Conservation (phyloP, 2,797 vertebrate genomes). For the Pangasius mekongensis region DNA sequence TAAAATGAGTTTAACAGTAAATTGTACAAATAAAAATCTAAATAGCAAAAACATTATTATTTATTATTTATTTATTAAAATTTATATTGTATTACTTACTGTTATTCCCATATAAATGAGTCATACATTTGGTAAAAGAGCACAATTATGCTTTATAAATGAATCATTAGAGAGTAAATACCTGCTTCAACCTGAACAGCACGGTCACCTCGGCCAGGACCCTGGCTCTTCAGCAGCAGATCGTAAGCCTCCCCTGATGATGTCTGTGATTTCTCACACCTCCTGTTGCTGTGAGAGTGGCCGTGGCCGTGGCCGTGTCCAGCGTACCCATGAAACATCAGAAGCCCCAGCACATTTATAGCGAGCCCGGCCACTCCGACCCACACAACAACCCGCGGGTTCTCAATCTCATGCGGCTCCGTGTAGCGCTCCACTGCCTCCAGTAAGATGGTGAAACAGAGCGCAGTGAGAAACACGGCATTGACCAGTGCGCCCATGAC, state of each 20-base stretch:
- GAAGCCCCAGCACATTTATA: conserved; percentile 79
- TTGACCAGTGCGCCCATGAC: conserved; percentile 85
- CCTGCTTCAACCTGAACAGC: conserved; percentile 47
- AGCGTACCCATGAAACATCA: conserved; percentile 80
- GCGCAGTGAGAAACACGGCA: conserved; percentile 83
- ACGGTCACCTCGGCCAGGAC: conserved; percentile 14
- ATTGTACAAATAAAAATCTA: background rate
- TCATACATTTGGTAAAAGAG: background rate
- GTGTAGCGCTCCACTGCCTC: conserved; percentile 84
- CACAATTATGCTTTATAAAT: background rate
- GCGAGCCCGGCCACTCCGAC: conserved; percentile 79
- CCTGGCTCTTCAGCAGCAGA: conserved; percentile 73
- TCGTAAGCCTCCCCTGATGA: conserved; percentile 78
- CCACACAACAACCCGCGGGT: conserved; percentile 79
- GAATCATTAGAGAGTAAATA: background rate
- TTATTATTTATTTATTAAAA: too few species aligned
- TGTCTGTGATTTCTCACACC: conserved; percentile 62
- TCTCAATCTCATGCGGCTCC: conserved; percentile 81
- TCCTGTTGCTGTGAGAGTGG: conserved; percentile 54
- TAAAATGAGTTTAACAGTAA: too few species aligned
- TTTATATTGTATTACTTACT: background rate
- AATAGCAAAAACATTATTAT: background rate
- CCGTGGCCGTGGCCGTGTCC: conserved; percentile 33
- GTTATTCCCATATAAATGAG: background rate
- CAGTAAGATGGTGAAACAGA: conserved; percentile 84